Percentiles rank a stretch among this genome's conserved stretches.
Evolutionary conservation across 2,797 vertebrate species (phyloP).

Genomic region (Triplophysa yarkandensis): DNA sequence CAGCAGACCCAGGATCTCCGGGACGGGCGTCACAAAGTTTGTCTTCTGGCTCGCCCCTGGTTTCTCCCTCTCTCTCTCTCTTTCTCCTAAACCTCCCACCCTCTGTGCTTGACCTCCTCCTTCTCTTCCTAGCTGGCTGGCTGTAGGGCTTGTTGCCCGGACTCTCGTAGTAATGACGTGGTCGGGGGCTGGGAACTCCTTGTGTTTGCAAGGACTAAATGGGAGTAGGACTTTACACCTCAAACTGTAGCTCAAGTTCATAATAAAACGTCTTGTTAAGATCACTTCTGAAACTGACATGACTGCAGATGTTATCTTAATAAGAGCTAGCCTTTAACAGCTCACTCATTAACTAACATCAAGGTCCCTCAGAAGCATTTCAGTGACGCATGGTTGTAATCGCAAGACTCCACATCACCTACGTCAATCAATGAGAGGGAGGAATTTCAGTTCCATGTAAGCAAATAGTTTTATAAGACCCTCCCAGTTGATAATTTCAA

Average conservation of each 20-base stretch:
- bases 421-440: conserved; percentile 14
- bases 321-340: background rate
- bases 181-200: conserved; percentile 9
- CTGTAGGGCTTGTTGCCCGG: background rate
- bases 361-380: conserved; percentile 14
- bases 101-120: conserved; percentile 10
- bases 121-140: conserved; percentile 12
- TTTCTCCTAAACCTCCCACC: conserved; percentile 29
- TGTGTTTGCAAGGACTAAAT: background rate
- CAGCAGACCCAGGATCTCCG: conserved; percentile 15
- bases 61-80: conserved; percentile 9
- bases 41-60: conserved; percentile 16
- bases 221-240: conserved; percentile 8
- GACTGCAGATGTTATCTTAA: background rate
- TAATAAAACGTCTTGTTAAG: background rate
- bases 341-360: conserved; percentile 9
- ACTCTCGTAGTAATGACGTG: conserved; percentile 24
- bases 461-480: background rate
- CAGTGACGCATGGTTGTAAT: background rate
- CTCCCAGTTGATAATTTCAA: conserved; percentile 5
- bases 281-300: background rate
- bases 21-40: conserved; percentile 15
- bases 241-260: background rate
- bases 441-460: background rate
- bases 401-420: background rate